phyloP scores from a whole-genome alignment of 2,888 invertebrate genomes.

The Blera fallax region DNA sequence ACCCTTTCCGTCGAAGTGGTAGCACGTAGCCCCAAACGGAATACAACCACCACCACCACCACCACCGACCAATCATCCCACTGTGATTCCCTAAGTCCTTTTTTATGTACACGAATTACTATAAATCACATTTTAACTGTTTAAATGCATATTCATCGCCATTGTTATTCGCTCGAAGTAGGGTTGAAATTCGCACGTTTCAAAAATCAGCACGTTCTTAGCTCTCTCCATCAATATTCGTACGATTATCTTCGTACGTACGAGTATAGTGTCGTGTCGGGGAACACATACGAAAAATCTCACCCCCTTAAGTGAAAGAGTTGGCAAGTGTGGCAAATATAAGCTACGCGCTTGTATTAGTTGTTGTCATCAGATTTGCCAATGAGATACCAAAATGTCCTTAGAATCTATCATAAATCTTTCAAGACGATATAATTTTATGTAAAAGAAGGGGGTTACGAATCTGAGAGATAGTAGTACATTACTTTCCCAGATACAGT shows the following conservation, averaged over 20 bases:
- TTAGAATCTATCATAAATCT: conserved; percentile 14
- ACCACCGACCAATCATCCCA: background rate
- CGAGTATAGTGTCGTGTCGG: background rate
- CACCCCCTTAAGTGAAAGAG: background rate
- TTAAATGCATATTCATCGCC: conserved; percentile 15
- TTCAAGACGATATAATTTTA: conserved; percentile 31
- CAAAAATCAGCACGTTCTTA: conserved; percentile 31
- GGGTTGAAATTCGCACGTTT: conserved; percentile 22
- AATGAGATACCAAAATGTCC: conserved; percentile 5
- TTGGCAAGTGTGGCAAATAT: background rate
- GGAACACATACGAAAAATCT: background rate
- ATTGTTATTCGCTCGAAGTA: conserved; percentile 1
- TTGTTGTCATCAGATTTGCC: background rate
- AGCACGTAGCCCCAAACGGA: background rate
- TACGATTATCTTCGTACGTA: too few species aligned
- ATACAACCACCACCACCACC: too few species aligned
- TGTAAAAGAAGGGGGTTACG: conserved; percentile 8
- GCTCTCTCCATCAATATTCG: background rate
- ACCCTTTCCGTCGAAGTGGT: too few species aligned
- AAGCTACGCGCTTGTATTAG: background rate
- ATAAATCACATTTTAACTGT: conserved; percentile 40
- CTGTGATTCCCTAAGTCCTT: conserved; percentile 21
- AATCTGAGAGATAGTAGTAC: background rate
- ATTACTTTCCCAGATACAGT: background rate
- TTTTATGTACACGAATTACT: conserved; percentile 29